A percentile compares a stretch with the other conserved stretches of the same genome.
Evolutionary conservation across 2,113 vertebrate species (phyloP).

Genomic region (Podilymbus podiceps): DNA sequence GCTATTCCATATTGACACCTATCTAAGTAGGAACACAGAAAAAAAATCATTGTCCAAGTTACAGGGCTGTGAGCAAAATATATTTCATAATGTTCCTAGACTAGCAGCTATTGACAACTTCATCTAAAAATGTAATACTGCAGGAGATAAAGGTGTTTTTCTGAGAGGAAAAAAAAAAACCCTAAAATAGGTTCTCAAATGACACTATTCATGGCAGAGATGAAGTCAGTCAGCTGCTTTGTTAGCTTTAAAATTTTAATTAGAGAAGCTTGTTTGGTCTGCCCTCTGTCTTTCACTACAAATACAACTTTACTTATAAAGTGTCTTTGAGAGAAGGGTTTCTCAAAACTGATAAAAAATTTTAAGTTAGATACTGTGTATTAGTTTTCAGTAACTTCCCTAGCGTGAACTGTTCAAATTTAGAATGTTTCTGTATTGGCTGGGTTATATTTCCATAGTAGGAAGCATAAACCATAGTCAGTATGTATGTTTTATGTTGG

Average conservation of each 20-base stretch:
- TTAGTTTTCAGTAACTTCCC: background rate
- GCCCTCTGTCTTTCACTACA: background rate
- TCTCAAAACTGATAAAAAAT: background rate
- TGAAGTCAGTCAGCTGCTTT: background rate
- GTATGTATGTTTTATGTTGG: background rate
- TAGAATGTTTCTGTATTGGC: background rate
- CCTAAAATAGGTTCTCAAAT: background rate
- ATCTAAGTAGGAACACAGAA: background rate
- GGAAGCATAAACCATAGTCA: background rate
- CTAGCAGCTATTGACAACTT: background rate
- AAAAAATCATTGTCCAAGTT: background rate
- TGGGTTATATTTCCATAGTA: background rate
- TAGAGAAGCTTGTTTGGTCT: background rate
- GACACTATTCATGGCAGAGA: background rate
- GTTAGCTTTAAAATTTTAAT: background rate
- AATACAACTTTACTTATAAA: background rate
- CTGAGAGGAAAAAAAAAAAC: background rate
- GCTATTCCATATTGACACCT: background rate
- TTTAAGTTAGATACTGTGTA: background rate
- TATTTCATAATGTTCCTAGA: background rate
- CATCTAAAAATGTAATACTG: background rate
- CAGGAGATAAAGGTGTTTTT: background rate
- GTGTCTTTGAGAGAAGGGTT: background rate
- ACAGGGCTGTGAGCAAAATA: background rate
- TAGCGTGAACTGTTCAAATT: background rate